Conservation (phyloP, 2,888 invertebrate species). For the Epistrophe eligans region DNA sequence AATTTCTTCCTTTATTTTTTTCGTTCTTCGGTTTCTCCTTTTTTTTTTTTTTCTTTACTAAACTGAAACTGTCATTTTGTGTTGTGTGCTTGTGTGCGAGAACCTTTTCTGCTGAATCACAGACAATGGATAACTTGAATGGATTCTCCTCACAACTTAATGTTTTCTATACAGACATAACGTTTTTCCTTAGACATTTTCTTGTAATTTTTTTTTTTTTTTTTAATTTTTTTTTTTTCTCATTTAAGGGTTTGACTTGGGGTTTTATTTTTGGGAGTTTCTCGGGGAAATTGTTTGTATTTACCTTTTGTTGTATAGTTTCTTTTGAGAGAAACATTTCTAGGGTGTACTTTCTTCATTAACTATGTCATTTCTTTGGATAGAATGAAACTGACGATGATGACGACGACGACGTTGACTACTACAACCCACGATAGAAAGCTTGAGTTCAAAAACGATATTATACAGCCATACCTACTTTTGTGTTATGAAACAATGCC, state of each 20-base stretch:
- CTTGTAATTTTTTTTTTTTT: constrained; percentile 6
- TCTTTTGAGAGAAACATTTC: constrained; percentile 17
- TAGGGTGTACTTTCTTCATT: constrained; percentile 27
- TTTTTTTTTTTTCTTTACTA: not conserved
- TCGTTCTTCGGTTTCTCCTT: constrained; percentile 1
- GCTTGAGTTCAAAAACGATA: constrained; percentile 18
- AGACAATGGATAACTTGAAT: constrained; percentile 51
- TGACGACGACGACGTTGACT: not conserved
- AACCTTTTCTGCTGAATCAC: constrained; percentile 18
- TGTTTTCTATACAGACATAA: constrained; percentile 4
- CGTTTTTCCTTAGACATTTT: constrained; percentile 30
- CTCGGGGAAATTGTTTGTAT: constrained; percentile 25
- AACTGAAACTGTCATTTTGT: not conserved
- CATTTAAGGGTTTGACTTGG: constrained; percentile 12
- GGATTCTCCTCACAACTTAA: constrained; percentile 11
- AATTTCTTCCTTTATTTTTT: constrained; percentile 26
- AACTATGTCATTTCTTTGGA: constrained; percentile 14
- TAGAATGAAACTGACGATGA: constrained; percentile 1
- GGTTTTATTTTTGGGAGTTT: constrained; percentile 22
- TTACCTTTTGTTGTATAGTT: constrained; percentile 30
- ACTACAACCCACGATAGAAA: not conserved
- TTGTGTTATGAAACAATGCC: constrained; percentile 26
- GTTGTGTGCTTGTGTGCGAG: not conserved
- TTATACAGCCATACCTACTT: not conserved
- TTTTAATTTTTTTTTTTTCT: not conserved